Percentiles rank a stretch among this genome's conserved stretches.
phyloP scores from a whole-genome alignment of 2,797 vertebrate species.

The Poliocrania exsul region DNA sequence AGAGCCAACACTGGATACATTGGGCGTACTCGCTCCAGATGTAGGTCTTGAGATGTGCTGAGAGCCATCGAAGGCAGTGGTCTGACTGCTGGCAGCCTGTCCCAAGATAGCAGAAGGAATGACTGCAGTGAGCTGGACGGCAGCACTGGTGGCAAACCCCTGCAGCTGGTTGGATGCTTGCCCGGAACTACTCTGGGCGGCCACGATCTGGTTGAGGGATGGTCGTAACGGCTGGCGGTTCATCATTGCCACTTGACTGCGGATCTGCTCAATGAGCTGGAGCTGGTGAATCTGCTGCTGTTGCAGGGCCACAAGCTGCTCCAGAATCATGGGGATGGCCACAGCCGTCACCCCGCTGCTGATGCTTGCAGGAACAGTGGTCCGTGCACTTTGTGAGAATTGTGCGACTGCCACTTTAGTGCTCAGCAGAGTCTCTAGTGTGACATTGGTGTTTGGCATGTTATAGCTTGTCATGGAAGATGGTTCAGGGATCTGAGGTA shows the following conservation, averaged over 20 bases:
- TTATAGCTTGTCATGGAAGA: conserved; percentile 83
- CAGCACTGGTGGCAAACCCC: conserved; percentile 85
- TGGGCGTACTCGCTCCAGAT: conserved; percentile 82
- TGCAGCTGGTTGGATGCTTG: conserved; percentile 87
- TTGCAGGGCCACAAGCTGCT: conserved; percentile 97
- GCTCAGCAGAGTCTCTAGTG: conserved; percentile 96
- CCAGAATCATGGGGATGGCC: conserved; percentile 97
- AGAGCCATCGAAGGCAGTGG: conserved; percentile 82
- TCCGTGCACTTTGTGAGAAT: conserved; percentile 90
- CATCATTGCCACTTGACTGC: conserved; percentile 96
- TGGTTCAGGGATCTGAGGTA: conserved; percentile 87
- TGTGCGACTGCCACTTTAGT: conserved; percentile 97
- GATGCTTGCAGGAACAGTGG: conserved; percentile 55
- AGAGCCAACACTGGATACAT: conserved; percentile 74
- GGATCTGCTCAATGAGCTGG: conserved; percentile 98
- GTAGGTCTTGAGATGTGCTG: conserved; percentile 84
- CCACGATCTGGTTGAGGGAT: conserved; percentile 78
- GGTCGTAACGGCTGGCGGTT: conserved; percentile 87
- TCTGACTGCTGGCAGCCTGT: conserved; percentile 77
- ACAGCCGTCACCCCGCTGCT: conserved; percentile 83
- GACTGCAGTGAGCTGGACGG: conserved; percentile 88
- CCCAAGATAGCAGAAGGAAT: conserved; percentile 80
- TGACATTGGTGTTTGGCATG: conserved; percentile 99
- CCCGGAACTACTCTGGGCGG: conserved; percentile 76
- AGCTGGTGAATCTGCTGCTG: conserved; percentile 99